Evolutionary conservation across 2,888 invertebrate species (phyloP).

Genomic region (Apamea crenata): DNA sequence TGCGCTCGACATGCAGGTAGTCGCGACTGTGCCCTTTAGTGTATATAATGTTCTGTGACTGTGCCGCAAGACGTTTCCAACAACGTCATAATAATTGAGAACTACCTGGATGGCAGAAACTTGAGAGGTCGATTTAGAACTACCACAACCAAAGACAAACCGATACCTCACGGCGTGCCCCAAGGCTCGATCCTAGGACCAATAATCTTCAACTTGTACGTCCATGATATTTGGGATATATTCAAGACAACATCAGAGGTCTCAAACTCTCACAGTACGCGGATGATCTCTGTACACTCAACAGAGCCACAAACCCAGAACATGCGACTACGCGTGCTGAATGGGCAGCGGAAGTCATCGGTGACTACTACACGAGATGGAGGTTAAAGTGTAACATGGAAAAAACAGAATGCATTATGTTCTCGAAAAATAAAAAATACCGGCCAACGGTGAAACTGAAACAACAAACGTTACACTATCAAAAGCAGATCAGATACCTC

Average conservation of each 20-base stretch:
- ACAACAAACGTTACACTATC: constrained; percentile 13
- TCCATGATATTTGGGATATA: constrained; percentile 13
- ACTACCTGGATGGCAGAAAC: background rate
- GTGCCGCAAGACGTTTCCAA: background rate
- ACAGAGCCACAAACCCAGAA: constrained; percentile 17
- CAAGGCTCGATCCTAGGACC: background rate
- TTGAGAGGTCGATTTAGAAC: constrained; percentile 16
- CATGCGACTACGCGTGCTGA: constrained; percentile 15
- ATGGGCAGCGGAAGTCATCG: constrained; percentile 11
- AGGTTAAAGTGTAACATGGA: constrained; percentile 24
- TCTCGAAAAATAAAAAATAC: constrained; percentile 29
- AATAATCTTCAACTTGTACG: background rate
- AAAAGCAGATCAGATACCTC: constrained; percentile 39
- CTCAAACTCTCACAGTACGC: constrained; percentile 35
- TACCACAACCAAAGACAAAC: constrained; percentile 6
- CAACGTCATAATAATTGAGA: background rate
- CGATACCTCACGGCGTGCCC: background rate
- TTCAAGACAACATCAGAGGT: constrained; percentile 27
- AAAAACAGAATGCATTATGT: constrained; percentile 31
- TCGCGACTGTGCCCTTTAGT: too few relatives aligned
- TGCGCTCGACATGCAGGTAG: too few relatives aligned
- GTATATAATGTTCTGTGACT: too few relatives aligned
- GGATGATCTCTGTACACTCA: constrained; percentile 32
- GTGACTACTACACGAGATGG: constrained; percentile 28
- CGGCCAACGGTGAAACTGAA: constrained; percentile 21